A percentile compares a stretch with the other conserved stretches of the same genome.
phyloP scores from a whole-genome alignment of 2,797 vertebrate species.

The Antrozous pallidus region DNA sequence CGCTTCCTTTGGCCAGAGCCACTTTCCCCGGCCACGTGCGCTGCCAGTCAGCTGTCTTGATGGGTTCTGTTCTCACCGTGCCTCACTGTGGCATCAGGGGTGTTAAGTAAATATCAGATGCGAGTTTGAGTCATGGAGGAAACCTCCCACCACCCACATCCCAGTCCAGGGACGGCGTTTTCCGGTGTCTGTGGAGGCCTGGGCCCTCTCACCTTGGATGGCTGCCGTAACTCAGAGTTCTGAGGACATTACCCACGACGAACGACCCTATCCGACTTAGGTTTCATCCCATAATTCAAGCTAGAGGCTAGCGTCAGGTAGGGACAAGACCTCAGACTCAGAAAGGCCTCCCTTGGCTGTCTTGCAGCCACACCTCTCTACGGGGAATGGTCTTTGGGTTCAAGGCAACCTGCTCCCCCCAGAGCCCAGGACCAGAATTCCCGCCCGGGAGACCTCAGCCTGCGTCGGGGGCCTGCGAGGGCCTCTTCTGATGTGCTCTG shows the following conservation, averaged over 20 bases:
- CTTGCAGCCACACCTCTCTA: not conserved
- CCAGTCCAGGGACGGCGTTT: not conserved
- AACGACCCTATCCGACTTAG: not conserved
- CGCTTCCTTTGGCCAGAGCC: not conserved
- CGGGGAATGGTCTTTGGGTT: not conserved
- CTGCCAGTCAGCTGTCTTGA: not conserved
- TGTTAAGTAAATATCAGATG: constrained; percentile 16
- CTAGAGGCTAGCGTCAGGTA: not conserved
- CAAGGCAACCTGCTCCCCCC: not conserved
- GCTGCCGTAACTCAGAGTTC: not conserved
- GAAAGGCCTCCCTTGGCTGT: not conserved
- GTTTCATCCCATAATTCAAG: not conserved
- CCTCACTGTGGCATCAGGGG: not conserved
- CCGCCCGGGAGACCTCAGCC: not conserved
- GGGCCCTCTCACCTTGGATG: not conserved
- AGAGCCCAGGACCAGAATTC: not conserved
- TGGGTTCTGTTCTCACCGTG: not conserved
- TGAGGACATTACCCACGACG: not conserved
- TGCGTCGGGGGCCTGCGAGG: not conserved
- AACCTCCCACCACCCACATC: not conserved
- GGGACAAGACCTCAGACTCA: not conserved
- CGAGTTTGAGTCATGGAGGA: not conserved
- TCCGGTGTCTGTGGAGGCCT: not conserved
- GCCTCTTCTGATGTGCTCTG: not conserved
- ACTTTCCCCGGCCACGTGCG: not conserved